A percentile compares a stretch with the other conserved stretches of the same genome.
These are phyloP conservation scores for Heliopora coerulea DNA, from an alignment of 92 coral and sea anemone genomes.

Conservation along the genomic window DNA sequence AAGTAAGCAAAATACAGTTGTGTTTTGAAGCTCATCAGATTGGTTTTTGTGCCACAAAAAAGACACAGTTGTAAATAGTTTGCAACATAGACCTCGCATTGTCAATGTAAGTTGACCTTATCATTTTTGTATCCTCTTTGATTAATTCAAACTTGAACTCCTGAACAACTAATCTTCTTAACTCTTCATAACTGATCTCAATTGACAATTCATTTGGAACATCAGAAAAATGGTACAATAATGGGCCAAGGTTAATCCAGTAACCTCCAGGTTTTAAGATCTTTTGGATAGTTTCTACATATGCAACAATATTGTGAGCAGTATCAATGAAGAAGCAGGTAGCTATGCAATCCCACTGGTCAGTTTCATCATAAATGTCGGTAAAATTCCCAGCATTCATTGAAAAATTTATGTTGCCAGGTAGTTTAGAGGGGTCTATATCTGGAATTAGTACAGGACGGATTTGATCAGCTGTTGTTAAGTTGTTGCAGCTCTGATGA, in stretches of 20 bases:
- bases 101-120: constrained; percentile 87
- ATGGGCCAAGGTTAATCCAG: constrained; percentile 95
- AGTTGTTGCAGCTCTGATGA: constrained; percentile 83
- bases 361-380: constrained; percentile 75
- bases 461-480: constrained; percentile 71
- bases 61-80: constrained; percentile 80
- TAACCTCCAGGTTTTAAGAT: constrained; percentile 92
- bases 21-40: background rate
- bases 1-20: background rate
- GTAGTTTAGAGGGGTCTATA: constrained; percentile 76
- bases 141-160: constrained; percentile 78
- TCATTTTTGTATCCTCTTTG: constrained; percentile 62
- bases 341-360: constrained; percentile 85
- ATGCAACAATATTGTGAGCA: constrained; percentile 84
- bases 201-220: constrained; percentile 84
- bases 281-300: constrained; percentile 77
- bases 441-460: constrained; percentile 84
- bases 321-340: constrained; percentile 96
- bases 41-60: constrained; percentile 89
- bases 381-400: constrained; percentile 97
- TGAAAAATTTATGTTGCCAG: constrained; percentile 71
- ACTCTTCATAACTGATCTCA: constrained; percentile 85
- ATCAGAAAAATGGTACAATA: constrained; percentile 90
- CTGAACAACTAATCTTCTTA: constrained; percentile 66
- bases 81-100: constrained; percentile 81